A percentile compares a stretch with the other conserved stretches of the same genome.
These are phyloP conservation scores for Napeogenes inachia DNA, from an alignment of 2,888 invertebrate genomes.

Conservation along the genomic window DNA sequence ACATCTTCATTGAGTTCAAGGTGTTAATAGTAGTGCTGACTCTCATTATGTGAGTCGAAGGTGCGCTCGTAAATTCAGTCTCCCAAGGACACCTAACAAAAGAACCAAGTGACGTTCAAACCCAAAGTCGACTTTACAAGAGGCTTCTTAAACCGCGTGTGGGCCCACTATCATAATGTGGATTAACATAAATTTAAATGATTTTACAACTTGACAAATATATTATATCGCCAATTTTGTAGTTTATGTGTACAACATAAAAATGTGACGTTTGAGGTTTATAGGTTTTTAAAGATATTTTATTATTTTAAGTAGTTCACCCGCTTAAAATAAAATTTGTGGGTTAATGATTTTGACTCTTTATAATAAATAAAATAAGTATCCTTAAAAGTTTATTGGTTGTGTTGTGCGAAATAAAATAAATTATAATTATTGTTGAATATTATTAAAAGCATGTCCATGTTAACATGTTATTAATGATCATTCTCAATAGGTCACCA, in stretches of 20 bases:
- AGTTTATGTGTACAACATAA: conserved; percentile 25
- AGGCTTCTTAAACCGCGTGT: conserved; percentile 71
- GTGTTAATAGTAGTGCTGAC: conserved; percentile 72
- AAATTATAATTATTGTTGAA: conserved; percentile 1
- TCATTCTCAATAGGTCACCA: conserved; percentile 75
- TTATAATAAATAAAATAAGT: background rate
- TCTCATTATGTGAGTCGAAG: conserved; percentile 58
- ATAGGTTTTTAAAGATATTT: conserved; percentile 26
- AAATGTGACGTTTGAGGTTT: conserved; percentile 29
- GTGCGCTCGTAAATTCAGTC: conserved; percentile 70
- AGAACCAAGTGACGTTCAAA: conserved; percentile 65
- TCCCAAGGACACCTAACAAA: conserved; percentile 66
- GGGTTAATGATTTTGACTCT: background rate
- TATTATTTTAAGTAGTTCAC: conserved; percentile 23
- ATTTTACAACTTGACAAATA: conserved; percentile 28
- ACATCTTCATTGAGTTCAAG: conserved; percentile 67
- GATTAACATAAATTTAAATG: conserved; percentile 39
- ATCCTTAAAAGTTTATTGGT: background rate
- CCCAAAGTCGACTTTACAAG: conserved; percentile 73
- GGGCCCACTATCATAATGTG: conserved; percentile 48
- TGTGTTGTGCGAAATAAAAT: conserved; percentile 6
- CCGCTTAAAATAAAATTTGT: conserved; percentile 17
- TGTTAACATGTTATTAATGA: conserved; percentile 42
- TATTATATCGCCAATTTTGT: conserved; percentile 29
- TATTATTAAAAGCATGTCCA: conserved; percentile 43